Percentiles rank a stretch among this genome's conserved stretches.
phyloP scores from a whole-genome alignment of 2,113 vertebrate species.

The Bothrops jararaca region DNA sequence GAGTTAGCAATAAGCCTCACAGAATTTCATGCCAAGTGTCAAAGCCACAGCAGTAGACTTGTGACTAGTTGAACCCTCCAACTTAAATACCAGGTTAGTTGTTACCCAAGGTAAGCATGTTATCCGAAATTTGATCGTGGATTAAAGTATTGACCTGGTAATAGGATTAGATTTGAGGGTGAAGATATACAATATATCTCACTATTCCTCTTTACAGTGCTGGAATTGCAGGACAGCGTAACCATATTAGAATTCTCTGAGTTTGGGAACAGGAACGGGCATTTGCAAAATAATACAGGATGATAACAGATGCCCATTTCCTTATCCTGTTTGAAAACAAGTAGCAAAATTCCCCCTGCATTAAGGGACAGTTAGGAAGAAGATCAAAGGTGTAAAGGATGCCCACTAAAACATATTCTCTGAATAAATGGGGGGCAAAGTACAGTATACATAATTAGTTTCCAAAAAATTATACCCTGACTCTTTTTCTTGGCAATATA shows the following conservation, averaged over 20 bases:
- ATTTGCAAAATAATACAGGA: background rate
- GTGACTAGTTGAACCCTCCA: background rate
- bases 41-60: background rate
- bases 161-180: background rate
- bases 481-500: background rate
- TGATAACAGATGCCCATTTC: background rate
- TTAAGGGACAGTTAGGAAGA: background rate
- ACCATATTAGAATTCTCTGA: background rate
- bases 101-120: background rate
- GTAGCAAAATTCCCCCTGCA: background rate
- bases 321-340: background rate
- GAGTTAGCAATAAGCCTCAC: background rate
- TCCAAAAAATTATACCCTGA: background rate
- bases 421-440: background rate
- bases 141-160: background rate
- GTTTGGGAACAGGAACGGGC: background rate
- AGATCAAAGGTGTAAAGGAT: background rate
- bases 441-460: background rate
- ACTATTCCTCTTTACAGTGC: background rate
- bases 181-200: background rate
- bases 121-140: background rate
- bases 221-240: background rate
- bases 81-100: background rate
- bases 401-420: background rate
- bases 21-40: background rate